Evolutionary conservation across 2,888 invertebrate genomes (phyloP), one percentile per base, ranked within the genome.

Genomic region (Nomada ferruginata): DNA sequence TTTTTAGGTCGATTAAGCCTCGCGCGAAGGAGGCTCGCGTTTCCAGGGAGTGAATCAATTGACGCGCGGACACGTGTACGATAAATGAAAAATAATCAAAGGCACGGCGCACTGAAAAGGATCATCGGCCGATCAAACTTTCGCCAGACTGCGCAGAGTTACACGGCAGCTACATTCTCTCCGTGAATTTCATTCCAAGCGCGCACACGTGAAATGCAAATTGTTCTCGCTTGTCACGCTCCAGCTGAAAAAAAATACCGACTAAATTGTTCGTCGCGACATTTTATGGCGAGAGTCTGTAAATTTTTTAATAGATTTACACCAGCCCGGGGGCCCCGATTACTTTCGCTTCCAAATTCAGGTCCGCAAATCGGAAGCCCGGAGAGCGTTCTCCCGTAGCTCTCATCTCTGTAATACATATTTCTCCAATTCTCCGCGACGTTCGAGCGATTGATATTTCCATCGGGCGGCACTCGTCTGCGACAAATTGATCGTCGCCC

Each of bases 51-150:
- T 84, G 76, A 86, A 84, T 86, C 82, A 84, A 86, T 84, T 63
- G 55, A 68, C 26, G 57, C 63, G 53, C 23, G 70, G 72, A 75
- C 85, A 72, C 72, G 76, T 69, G 85, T 73, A 78, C 72, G 68
- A 18, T 55, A 71, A 85, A 86, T 86, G 82, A 78, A 86, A 86
- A 86, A 86, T 86, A 86, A 86, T 86, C 76, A 85, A 78, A 86
- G 82, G 66, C 82, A 79, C 71, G 36, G 52, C 42, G 44, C 47
- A 59, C 50, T 60, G 76, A 61, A 63, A 76, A 80, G 86, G 86
- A 78, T 86, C 82, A 64, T 50, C 68, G 76, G 47, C 52, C 80
- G 79, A 86, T 86, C 80, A 76, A 84, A 76, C 75, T 79, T 52
- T 52, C 82, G 70, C 63, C 53, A 61, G 50, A 63, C 71, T n/a